phyloP scores from a whole-genome alignment of 2,113 vertebrate species.

The Amblyornis subalaris region DNA sequence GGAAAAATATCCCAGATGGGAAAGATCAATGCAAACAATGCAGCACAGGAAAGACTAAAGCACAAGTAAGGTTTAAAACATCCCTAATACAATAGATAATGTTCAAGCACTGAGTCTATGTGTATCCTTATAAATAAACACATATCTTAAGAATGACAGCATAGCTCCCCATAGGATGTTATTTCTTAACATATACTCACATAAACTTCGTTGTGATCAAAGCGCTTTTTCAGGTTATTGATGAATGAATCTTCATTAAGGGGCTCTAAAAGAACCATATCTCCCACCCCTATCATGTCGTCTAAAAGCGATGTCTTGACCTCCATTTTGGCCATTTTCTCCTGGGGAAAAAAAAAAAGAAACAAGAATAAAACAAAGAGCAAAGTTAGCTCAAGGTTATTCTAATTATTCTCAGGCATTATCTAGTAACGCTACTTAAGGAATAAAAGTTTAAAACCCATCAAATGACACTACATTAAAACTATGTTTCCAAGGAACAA shows the following conservation, averaged over 20 bases:
- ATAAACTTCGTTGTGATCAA: slow-evolving; percentile 93
- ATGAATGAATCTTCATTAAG: slow-evolving; percentile 90
- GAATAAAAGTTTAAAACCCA: not conserved
- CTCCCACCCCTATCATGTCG: slow-evolving; percentile 96
- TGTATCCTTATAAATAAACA: not conserved
- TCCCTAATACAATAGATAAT: not conserved
- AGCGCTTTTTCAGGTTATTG: slow-evolving; percentile 90
- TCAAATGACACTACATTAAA: not conserved
- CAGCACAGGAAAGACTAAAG: not conserved
- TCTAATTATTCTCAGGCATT: not conserved
- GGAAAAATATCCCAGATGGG: not conserved
- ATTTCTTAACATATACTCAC: slow-evolving; percentile 74
- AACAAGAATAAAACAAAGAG: not conserved
- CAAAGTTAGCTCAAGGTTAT: not conserved
- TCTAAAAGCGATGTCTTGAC: slow-evolving; percentile 95
- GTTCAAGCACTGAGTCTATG: not conserved
- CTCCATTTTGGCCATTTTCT: slow-evolving; percentile 90
- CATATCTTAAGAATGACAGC: not conserved
- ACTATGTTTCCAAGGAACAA: not conserved
- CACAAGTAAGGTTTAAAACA: not conserved
- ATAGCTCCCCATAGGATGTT: not conserved
- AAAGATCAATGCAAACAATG: not conserved
- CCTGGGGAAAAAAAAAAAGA: slow-evolving; percentile 52
- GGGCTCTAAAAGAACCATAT: slow-evolving; percentile 97
- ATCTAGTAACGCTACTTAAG: not conserved